Conservation (phyloP, 2,113 vertebrate genomes). For the Callionymus lyra region DNA sequence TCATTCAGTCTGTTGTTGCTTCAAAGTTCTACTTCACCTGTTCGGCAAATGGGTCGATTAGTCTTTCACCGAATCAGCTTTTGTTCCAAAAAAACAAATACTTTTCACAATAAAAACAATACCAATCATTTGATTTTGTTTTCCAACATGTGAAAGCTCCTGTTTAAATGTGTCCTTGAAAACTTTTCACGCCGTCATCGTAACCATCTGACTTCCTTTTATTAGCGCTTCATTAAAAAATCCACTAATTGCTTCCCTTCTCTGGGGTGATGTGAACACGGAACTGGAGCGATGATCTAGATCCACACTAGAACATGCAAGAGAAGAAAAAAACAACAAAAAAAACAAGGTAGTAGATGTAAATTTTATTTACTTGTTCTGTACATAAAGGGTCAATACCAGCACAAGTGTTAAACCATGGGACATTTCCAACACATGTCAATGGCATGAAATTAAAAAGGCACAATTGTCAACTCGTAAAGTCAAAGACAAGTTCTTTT, state of each 20-base stretch:
- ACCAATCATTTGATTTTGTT: too few relatives aligned
- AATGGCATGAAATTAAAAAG: constrained; percentile 85
- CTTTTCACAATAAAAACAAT: too few relatives aligned
- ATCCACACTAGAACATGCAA: constrained; percentile 25
- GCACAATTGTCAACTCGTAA: constrained; percentile 75
- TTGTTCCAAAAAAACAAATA: too few relatives aligned
- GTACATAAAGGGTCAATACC: constrained; percentile 71
- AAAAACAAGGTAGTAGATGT: constrained; percentile 69
- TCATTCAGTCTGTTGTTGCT: too few relatives aligned
- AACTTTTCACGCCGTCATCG: constrained; percentile 39
- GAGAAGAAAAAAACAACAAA: too few relatives aligned
- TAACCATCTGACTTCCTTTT: constrained; percentile 61
- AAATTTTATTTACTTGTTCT: constrained; percentile 85
- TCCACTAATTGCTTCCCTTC: constrained; percentile 68
- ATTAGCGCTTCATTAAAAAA: constrained; percentile 72
- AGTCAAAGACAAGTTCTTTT: constrained; percentile 67
- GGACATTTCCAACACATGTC: constrained; percentile 77
- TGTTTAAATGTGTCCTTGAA: constrained; percentile 50
- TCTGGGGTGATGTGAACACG: constrained; percentile 49
- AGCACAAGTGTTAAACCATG: constrained; percentile 76
- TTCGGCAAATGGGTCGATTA: too few relatives aligned
- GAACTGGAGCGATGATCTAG: constrained; percentile 54
- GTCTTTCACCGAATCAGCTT: too few relatives aligned
- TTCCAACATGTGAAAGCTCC: too few relatives aligned
- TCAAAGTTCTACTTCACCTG: too few relatives aligned